Conservation (phyloP, 2,888 invertebrate species). For the Villa cingulata region DNA sequence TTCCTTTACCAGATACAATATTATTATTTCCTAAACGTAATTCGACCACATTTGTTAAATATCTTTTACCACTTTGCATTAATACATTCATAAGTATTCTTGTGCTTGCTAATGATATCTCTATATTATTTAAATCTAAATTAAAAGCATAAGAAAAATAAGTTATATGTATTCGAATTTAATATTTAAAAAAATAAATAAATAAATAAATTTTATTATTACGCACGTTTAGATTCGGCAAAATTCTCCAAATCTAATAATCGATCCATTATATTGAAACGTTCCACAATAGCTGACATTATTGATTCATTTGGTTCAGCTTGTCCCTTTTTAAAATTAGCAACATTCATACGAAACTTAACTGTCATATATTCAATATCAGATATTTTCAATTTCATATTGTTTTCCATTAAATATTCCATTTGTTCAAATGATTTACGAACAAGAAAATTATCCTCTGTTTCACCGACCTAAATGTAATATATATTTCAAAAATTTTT, state of each 20-base stretch:
- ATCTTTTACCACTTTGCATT: constrained; percentile 5
- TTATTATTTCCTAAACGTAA: constrained; percentile 9
- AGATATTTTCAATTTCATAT: constrained; percentile 4
- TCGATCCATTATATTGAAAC: constrained; percentile 12
- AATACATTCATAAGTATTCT: constrained; percentile 7
- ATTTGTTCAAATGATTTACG: constrained; percentile 11
- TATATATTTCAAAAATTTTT: background rate
- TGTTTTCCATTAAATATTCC: constrained; percentile 5
- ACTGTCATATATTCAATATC: constrained; percentile 5
- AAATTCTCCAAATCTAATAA: constrained; percentile 12
- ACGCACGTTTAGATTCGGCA: constrained; percentile 2
- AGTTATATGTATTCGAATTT: background rate
- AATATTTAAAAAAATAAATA: background rate
- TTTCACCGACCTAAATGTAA: constrained; percentile 2
- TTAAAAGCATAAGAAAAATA: background rate
- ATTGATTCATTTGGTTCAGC: constrained; percentile 11
- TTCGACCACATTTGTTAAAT: constrained; percentile 9
- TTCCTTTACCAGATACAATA: constrained; percentile 9
- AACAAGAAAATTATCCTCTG: constrained; percentile 12
- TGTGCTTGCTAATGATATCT: constrained; percentile 6
- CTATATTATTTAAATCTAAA: constrained; percentile 7
- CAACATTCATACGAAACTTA: constrained; percentile 11
- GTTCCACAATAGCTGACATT: background rate
- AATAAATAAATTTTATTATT: background rate
- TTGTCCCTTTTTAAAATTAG: constrained; percentile 11